Evolutionary conservation across 2,113 vertebrate genomes (phyloP).

Genomic region (Paralichthys olivaceus): DNA sequence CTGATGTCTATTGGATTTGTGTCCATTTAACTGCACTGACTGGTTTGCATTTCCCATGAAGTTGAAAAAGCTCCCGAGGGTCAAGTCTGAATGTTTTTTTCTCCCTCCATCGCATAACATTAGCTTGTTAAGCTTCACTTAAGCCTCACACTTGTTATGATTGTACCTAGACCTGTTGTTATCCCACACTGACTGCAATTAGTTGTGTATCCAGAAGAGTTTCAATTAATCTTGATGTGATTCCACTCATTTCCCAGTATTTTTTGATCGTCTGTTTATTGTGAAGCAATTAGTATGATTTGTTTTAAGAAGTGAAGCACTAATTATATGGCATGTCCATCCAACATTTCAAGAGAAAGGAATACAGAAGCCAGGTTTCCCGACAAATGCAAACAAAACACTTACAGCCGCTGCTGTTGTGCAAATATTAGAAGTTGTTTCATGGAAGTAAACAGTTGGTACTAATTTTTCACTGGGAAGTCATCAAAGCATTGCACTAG

Average conservation of each 20-base stretch:
- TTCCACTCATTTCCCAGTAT: background rate
- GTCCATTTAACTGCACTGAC: background rate
- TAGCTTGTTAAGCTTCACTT: conserved; percentile 34
- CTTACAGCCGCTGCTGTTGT: background rate
- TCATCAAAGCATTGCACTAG: background rate
- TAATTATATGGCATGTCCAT: background rate
- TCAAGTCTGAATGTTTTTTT: too few species aligned
- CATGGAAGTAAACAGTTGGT: background rate
- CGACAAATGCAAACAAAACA: background rate
- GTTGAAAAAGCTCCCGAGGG: background rate
- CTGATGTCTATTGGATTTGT: background rate
- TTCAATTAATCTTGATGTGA: background rate
- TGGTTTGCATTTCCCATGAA: background rate
- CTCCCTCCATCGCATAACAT: conserved; percentile 22
- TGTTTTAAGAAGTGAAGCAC: background rate
- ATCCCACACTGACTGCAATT: conserved; percentile 41
- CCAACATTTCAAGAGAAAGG: background rate
- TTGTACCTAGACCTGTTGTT: conserved; percentile 39
- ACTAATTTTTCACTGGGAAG: background rate
- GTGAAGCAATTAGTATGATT: background rate
- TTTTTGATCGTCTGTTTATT: background rate
- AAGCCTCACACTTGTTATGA: conserved; percentile 46
- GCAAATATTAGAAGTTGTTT: background rate
- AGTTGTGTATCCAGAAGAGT: background rate
- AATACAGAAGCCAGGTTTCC: background rate